Conservation (phyloP, 2,888 invertebrate genomes). For the Cryptocephalus primarius region DNA sequence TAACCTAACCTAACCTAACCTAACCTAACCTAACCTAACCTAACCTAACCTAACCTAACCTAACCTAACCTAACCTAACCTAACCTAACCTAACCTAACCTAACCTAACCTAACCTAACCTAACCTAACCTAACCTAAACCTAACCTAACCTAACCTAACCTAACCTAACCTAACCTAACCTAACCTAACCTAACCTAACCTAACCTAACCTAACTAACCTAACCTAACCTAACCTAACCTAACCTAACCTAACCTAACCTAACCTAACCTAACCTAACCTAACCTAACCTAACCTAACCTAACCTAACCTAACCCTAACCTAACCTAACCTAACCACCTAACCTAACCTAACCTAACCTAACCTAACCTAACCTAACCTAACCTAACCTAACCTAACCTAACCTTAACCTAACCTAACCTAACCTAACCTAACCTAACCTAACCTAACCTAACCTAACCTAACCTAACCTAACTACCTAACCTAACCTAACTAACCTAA, state of each 20-base stretch:
- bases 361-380: conserved; percentile 1
- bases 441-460: conserved; percentile 1
- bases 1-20: no score
- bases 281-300: background rate
- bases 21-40: no score
- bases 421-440: conserved; percentile 10
- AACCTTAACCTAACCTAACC: conserved; percentile 13
- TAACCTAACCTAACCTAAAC: background rate
- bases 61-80: no score
- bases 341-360: conserved; percentile 10
- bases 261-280: background rate
- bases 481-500: conserved; percentile 1
- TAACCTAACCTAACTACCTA: conserved; percentile 1
- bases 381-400: conserved; percentile 11
- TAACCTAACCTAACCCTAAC: conserved; percentile 3
- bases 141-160: background rate
- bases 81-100: background rate
- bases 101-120: background rate
- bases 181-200: background rate
- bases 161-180: background rate
- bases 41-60: no score
- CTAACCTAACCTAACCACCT: conserved; percentile 11
- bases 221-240: background rate
- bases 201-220: background rate
- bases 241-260: background rate